Percentiles rank a stretch among this genome's conserved stretches.
Conservation (phyloP, 1,140 invertebrate genomes). For the Lepidotrigona ventralis region DNA sequence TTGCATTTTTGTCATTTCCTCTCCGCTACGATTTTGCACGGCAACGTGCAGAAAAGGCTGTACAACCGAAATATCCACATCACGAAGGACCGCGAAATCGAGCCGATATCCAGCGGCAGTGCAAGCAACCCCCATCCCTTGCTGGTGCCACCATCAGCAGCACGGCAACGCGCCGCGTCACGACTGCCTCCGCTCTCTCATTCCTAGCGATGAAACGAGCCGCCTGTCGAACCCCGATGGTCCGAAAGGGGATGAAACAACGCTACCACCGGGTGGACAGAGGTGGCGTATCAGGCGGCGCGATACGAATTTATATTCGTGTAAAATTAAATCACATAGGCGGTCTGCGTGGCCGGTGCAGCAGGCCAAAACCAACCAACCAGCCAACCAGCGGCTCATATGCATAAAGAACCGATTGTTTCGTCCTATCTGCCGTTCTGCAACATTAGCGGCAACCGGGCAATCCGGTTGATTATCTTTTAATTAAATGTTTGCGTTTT, state of each 20-base stretch:
- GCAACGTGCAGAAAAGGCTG: neutral
- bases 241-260: constrained; percentile 11
- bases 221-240: constrained; percentile 34
- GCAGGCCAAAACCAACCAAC: neutral
- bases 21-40: constrained; percentile 12
- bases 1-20: constrained; percentile 4
- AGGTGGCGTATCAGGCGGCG: constrained; percentile 55
- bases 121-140: neutral
- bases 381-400: constrained; percentile 64
- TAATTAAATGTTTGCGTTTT: constrained; percentile 78
- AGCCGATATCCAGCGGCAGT: constrained; percentile 45
- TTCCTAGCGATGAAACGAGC: constrained; percentile 18
- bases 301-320: constrained; percentile 76
- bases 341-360: constrained; percentile 12
- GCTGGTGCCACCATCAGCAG: neutral
- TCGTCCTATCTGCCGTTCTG: constrained; percentile 69
- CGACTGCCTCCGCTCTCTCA: neutral
- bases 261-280: constrained; percentile 21
- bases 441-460: constrained; percentile 71
- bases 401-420: constrained; percentile 75
- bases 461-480: constrained; percentile 77
- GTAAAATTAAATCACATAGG: constrained; percentile 75
- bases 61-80: constrained; percentile 1
- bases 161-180: constrained; percentile 11
- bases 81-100: constrained; percentile 51